Percentiles rank a stretch among this genome's conserved stretches.
These are phyloP conservation scores for Teleogryllus oceanicus DNA, from an alignment of 2,888 invertebrate species.

Conservation along the genomic window DNA sequence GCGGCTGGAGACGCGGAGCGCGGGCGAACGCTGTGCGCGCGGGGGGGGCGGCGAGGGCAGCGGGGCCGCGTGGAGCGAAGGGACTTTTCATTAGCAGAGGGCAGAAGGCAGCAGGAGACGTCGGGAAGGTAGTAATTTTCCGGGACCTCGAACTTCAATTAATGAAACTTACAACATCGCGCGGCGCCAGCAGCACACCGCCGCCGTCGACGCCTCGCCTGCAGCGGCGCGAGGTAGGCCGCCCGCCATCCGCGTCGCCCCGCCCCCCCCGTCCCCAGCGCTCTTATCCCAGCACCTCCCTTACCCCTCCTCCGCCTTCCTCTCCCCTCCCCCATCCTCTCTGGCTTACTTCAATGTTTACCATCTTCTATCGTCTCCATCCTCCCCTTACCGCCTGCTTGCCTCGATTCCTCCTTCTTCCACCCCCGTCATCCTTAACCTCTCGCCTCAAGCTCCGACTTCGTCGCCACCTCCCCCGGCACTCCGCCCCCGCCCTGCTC, in stretches of 20 bases:
- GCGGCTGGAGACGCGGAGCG: no score
- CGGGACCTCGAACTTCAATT: conserved; percentile 21
- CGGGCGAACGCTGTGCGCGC: no score
- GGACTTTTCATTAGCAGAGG: conserved; percentile 3
- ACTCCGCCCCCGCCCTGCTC: no score
- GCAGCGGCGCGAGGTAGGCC: not conserved
- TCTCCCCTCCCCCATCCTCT: no score
- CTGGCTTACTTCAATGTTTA: no score
- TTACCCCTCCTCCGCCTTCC: no score
- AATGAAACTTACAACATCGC: conserved; percentile 23
- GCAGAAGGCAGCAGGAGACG: conserved; percentile 18
- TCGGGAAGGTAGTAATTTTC: conserved; percentile 24
- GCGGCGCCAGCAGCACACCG: not conserved
- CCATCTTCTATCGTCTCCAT: no score
- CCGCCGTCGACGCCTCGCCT: not conserved
- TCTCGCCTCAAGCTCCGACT: not conserved
- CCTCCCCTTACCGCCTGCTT: not conserved
- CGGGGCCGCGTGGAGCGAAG: no score
- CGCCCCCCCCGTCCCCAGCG: no score
- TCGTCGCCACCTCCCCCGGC: not conserved
- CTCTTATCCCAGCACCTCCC: no score
- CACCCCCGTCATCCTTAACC: not conserved
- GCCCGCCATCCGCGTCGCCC: not conserved
- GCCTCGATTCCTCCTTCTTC: not conserved
- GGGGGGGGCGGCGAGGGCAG: no score